These are phyloP conservation scores for Epicauta chinensis DNA, from an alignment of 1,140 invertebrate species.

Conservation along the genomic window DNA sequence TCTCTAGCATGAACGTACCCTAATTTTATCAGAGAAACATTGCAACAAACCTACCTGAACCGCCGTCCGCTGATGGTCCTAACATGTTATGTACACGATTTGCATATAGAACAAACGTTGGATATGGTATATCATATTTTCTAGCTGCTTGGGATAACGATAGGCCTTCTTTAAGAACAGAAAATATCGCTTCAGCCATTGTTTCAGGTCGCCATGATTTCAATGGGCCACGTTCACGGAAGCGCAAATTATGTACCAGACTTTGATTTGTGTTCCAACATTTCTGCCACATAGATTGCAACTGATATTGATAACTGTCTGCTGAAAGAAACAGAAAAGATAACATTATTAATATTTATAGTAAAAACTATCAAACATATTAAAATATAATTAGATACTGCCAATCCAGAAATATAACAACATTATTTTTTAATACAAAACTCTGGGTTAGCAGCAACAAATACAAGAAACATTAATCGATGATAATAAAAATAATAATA, in stretches of 20 bases:
- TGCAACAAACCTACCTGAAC: slow-evolving; percentile 57
- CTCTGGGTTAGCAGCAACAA: too few species aligned
- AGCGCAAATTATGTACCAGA: slow-evolving; percentile 78
- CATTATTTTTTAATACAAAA: not conserved
- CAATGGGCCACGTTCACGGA: slow-evolving; percentile 83
- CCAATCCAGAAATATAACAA: not conserved
- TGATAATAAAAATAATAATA: not conserved
- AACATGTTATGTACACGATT: slow-evolving; percentile 91
- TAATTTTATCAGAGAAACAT: not conserved
- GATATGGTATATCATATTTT: slow-evolving; percentile 91
- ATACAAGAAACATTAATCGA: not conserved
- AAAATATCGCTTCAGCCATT: slow-evolving; percentile 90
- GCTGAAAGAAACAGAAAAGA: slow-evolving; percentile 49
- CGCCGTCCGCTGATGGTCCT: slow-evolving; percentile 79
- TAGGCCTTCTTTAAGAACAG: slow-evolving; percentile 82
- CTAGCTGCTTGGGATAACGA: slow-evolving; percentile 82
- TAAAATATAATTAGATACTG: not conserved
- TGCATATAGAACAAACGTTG: slow-evolving; percentile 89
- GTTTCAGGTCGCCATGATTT: slow-evolving; percentile 91
- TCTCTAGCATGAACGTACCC: too few species aligned
- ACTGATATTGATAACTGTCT: slow-evolving; percentile 90
- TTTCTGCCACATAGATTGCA: slow-evolving; percentile 92
- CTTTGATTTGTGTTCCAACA: slow-evolving; percentile 88
- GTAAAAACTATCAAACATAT: not conserved
- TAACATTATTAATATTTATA: slow-evolving; percentile 12